A percentile compares a stretch with the other conserved stretches of the same genome.
Conservation (phyloP, 2,888 invertebrate species). For the Cantharis lateralis region DNA sequence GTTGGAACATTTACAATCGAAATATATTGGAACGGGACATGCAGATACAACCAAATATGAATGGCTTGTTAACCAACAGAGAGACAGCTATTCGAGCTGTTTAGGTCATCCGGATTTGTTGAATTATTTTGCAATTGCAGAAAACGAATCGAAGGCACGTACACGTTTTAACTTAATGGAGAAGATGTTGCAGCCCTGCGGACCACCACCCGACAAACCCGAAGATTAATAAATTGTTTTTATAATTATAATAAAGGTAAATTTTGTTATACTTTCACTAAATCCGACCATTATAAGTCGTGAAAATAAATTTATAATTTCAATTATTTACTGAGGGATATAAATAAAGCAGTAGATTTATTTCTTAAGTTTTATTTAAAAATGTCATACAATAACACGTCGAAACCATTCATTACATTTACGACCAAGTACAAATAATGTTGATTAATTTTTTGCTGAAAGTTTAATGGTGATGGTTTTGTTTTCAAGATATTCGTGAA, state of each 20-base stretch:
- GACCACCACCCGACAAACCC: conserved; percentile 96
- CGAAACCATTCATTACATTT: background rate
- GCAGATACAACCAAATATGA: conserved; percentile 97
- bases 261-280: background rate
- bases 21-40: conserved; percentile 98
- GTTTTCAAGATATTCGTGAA: conserved; percentile 77
- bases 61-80: conserved; percentile 96
- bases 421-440: background rate
- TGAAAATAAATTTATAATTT: background rate
- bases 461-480: conserved; percentile 74
- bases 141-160: conserved; percentile 96
- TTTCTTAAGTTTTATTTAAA: background rate
- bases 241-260: background rate
- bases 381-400: background rate
- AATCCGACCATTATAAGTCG: too few species aligned
- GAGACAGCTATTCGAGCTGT: conserved; percentile 94
- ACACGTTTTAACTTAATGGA: conserved; percentile 96
- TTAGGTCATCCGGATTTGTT: conserved; percentile 95
- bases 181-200: conserved; percentile 98
- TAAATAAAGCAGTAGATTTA: background rate
- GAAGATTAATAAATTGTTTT: conserved; percentile 69
- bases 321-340: background rate
- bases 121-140: conserved; percentile 91
- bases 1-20: conserved; percentile 97
- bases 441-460: conserved; percentile 34